phyloP scores from a whole-genome alignment of 2,888 invertebrate species.

The Mimumesa dahlbomi region DNA sequence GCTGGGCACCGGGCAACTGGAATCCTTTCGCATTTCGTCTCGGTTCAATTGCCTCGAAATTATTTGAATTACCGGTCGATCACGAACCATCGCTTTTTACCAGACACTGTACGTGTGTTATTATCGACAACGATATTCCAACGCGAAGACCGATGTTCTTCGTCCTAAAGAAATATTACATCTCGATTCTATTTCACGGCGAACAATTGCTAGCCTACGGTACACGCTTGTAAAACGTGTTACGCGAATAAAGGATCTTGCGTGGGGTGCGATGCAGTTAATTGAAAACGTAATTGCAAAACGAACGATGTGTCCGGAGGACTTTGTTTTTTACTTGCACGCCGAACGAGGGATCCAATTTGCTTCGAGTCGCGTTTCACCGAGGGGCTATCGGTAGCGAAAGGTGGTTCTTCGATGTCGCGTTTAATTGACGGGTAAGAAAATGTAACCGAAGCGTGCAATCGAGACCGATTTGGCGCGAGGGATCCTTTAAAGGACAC shows the following conservation, averaged over 20 bases:
- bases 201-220: no score
- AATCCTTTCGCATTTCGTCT: conserved; percentile 38
- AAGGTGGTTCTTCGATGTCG: conserved; percentile 60
- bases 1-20: conserved; percentile 26
- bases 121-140: no score
- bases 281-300: background rate
- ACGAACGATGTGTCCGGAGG: background rate
- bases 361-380: conserved; percentile 1
- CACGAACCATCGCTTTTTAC: no score
- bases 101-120: no score
- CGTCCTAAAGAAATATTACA: no score
- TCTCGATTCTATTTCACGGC: no score
- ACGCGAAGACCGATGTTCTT: no score
- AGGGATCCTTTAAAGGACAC: background rate
- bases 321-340: background rate
- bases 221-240: no score
- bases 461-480: conserved; percentile 64
- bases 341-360: conserved; percentile 15
- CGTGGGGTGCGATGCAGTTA: background rate
- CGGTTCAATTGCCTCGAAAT: conserved; percentile 53
- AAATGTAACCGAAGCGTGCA: conserved; percentile 64
- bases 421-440: conserved; percentile 70
- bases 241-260: no score
- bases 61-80: conserved; percentile 30
- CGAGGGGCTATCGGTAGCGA: conserved; percentile 30